Evolutionary conservation across 2,888 invertebrate species (phyloP).

Genomic region (Athrips mouffetella): DNA sequence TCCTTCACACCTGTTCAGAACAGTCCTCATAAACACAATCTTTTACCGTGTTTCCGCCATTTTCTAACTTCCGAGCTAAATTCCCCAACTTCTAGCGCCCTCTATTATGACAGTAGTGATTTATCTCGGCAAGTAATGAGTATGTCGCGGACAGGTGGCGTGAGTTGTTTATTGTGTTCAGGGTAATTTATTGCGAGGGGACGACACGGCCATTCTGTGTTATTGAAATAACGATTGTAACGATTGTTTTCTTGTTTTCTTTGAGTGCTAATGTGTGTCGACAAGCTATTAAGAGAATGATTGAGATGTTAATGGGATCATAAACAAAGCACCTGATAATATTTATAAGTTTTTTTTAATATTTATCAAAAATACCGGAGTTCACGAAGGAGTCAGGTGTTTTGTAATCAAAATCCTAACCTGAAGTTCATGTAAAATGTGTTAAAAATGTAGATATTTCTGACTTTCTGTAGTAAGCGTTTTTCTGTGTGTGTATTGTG

Average conservation of each 20-base stretch:
- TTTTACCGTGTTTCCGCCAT: conserved; percentile 43
- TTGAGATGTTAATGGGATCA: background rate
- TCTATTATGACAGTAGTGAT: conserved; percentile 61
- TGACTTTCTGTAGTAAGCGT: too few species aligned
- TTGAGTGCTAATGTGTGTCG: conserved; percentile 31
- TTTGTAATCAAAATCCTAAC: too few species aligned
- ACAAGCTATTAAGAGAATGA: conserved; percentile 7
- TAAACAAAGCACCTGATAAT: background rate
- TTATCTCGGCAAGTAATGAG: conserved; percentile 59
- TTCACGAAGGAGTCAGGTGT: too few species aligned
- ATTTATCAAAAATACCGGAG: too few species aligned
- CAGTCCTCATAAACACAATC: conserved; percentile 59
- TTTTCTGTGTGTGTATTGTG: too few species aligned
- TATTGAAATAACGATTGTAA: too few species aligned
- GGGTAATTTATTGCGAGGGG: conserved; percentile 49
- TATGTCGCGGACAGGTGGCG: conserved; percentile 62
- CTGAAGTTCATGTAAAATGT: too few species aligned
- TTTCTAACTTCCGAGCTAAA: conserved; percentile 49
- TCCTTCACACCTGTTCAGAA: conserved; percentile 33
- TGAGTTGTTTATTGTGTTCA: conserved; percentile 52
- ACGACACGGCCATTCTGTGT: conserved; percentile 22
- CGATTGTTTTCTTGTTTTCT: conserved; percentile 30
- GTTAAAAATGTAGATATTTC: too few species aligned
- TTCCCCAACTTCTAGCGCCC: conserved; percentile 59
- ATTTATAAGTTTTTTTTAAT: background rate